Evolutionary conservation across 2,113 vertebrate genomes (phyloP).

Genomic region (Cryptomyrus ogoouensis): DNA sequence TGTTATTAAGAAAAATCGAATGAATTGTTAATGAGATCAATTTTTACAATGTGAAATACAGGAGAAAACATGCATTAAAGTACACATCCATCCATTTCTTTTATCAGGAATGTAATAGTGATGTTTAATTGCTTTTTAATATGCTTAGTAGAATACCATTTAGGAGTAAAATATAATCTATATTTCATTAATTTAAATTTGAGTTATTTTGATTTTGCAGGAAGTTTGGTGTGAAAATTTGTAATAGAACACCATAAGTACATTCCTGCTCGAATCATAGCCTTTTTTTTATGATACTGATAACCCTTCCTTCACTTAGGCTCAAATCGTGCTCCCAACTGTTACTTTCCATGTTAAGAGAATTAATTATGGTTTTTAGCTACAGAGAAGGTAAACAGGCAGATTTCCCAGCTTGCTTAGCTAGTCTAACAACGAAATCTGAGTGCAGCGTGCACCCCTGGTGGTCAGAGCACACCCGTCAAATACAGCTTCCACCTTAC

Average conservation of each 20-base stretch:
- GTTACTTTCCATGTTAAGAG: not conserved
- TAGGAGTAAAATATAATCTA: slow-evolving; percentile 53
- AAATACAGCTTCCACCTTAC: not conserved
- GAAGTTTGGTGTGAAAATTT: slow-evolving; percentile 25
- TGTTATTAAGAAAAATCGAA: slow-evolving; percentile 54
- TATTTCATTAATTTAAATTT: slow-evolving; percentile 50
- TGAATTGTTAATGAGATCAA: slow-evolving; percentile 50
- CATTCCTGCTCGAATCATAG: not conserved
- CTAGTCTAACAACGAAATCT: not conserved
- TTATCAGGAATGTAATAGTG: slow-evolving; percentile 58
- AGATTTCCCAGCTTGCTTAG: not conserved
- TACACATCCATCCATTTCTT: slow-evolving; percentile 51
- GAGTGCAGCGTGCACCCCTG: not conserved
- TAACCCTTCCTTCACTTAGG: not conserved
- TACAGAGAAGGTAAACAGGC: not conserved
- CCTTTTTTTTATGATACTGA: not conserved
- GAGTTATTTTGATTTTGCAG: slow-evolving; percentile 39
- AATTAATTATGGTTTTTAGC: not conserved
- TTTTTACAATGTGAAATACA: slow-evolving; percentile 44
- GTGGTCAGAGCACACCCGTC: not conserved
- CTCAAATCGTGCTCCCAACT: not conserved
- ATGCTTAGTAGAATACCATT: slow-evolving; percentile 51
- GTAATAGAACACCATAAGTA: slow-evolving; percentile 35
- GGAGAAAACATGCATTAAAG: slow-evolving; percentile 51
- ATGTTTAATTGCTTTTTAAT: slow-evolving; percentile 68